These are phyloP conservation scores for Odocoileus virginianus DNA, from an alignment of 2,113 vertebrate genomes.

Conservation along the genomic window DNA sequence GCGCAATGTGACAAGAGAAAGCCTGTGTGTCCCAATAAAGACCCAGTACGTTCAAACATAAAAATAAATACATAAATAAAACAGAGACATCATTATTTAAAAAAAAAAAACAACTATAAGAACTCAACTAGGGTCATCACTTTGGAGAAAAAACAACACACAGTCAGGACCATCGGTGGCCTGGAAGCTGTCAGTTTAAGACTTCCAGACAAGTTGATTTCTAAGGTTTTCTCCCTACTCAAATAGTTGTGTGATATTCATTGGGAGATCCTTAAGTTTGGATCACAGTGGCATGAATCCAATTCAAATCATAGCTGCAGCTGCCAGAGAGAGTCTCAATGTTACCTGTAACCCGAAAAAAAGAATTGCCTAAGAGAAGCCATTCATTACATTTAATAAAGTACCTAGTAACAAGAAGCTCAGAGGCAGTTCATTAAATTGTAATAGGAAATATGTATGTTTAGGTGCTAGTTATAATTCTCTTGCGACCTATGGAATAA, in stretches of 20 bases:
- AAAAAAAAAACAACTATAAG: background rate
- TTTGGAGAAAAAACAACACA: background rate
- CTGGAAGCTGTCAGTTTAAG: background rate
- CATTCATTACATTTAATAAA: background rate
- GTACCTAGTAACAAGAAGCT: background rate
- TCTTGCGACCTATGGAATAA: background rate
- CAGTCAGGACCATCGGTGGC: background rate
- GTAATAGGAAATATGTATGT: background rate
- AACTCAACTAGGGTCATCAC: background rate
- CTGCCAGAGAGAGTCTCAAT: background rate
- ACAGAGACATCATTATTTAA: background rate
- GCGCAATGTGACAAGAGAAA: background rate
- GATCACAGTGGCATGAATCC: background rate
- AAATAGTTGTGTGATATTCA: slow-evolving; percentile 13
- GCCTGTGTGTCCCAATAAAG: background rate
- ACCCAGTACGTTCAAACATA: background rate
- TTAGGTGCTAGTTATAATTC: background rate
- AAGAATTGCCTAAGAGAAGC: background rate
- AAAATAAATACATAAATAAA: background rate
- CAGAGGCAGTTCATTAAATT: slow-evolving; percentile 5
- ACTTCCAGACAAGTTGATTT: background rate
- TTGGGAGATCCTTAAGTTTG: slow-evolving; percentile 1
- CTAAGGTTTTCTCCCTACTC: background rate
- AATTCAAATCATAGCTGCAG: slow-evolving; percentile 33
- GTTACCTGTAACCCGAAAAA: background rate